Evolutionary conservation across 30 jellyfish, hydroid and myxozoan species (phyloP).

Genomic region (Pelagia noctiluca): DNA sequence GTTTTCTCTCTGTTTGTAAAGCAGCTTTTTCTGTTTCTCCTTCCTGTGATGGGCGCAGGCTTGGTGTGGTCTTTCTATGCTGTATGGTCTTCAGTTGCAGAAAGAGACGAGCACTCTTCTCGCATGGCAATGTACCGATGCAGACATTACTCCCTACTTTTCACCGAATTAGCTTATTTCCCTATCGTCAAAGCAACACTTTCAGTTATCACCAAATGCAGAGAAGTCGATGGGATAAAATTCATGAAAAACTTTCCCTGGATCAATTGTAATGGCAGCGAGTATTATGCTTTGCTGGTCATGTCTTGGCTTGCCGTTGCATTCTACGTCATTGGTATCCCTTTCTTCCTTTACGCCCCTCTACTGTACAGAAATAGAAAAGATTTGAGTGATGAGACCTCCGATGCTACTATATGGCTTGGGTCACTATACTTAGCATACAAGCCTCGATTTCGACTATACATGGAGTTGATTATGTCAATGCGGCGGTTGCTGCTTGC

Average conservation of each 20-base stretch:
- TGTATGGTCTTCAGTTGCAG: background rate
- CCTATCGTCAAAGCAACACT: slow-evolving; percentile 39
- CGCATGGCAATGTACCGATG: slow-evolving; percentile 3
- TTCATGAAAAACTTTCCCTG: slow-evolving; percentile 41
- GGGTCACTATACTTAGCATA: slow-evolving; percentile 28
- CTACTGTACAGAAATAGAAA: slow-evolving; percentile 32
- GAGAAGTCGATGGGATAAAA: slow-evolving; percentile 27
- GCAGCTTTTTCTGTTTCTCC: background rate
- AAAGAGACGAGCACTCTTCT: background rate
- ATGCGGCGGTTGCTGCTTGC: slow-evolving; percentile 47
- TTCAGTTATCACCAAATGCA: slow-evolving; percentile 35
- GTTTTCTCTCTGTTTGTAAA: background rate
- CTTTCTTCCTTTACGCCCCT: slow-evolving; percentile 41
- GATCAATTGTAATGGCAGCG: slow-evolving; percentile 34
- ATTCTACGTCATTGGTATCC: slow-evolving; percentile 48
- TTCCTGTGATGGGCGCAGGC: slow-evolving; percentile 4
- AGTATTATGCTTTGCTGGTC: slow-evolving; percentile 3
- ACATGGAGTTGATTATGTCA: slow-evolving; percentile 41
- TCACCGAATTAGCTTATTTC: slow-evolving; percentile 60
- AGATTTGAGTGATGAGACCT: slow-evolving; percentile 12
- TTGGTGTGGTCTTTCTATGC: slow-evolving; percentile 7
- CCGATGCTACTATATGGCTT: slow-evolving; percentile 33
- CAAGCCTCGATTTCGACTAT: slow-evolving; percentile 30
- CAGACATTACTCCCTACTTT: slow-evolving; percentile 28
- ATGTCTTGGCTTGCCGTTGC: slow-evolving; percentile 32